phyloP scores from a whole-genome alignment of 2,113 vertebrate genomes.

The Picathartes gymnocephalus region DNA sequence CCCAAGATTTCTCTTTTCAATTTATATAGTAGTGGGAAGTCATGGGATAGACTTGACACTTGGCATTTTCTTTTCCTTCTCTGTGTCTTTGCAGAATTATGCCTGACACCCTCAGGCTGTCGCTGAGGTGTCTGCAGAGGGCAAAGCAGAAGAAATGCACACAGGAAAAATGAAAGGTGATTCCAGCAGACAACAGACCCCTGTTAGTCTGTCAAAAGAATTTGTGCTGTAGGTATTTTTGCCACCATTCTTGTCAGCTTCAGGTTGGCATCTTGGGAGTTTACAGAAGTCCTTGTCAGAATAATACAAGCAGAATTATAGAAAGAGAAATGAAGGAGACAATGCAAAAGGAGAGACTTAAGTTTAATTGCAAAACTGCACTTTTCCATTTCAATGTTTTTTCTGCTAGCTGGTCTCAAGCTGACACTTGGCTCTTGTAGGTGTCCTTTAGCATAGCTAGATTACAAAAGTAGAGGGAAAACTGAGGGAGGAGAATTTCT shows the following conservation, averaged over 20 bases:
- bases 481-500: background rate
- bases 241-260: conserved; percentile 54
- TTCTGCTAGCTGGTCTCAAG: background rate
- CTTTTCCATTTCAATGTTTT: conserved; percentile 25
- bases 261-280: conserved; percentile 43
- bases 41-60: background rate
- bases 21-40: background rate
- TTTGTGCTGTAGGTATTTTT: conserved; percentile 37
- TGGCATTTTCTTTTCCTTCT: conserved; percentile 10
- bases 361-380: conserved; percentile 2
- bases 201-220: conserved; percentile 51
- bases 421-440: conserved; percentile 29
- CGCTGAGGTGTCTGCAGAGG: background rate
- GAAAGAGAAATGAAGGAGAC: conserved; percentile 46
- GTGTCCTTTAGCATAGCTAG: background rate
- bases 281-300: conserved; percentile 54
- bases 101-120: background rate
- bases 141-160: background rate
- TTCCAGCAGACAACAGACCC: conserved; percentile 22
- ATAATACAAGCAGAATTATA: conserved; percentile 23
- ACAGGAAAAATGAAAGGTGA: conserved; percentile 35
- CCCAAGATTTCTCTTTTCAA: background rate
- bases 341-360: background rate
- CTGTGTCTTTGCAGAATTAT: background rate
- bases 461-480: background rate